These are phyloP conservation scores for Darevskia mixta DNA, from an alignment of 2,797 vertebrate genomes.

Conservation along the genomic window DNA sequence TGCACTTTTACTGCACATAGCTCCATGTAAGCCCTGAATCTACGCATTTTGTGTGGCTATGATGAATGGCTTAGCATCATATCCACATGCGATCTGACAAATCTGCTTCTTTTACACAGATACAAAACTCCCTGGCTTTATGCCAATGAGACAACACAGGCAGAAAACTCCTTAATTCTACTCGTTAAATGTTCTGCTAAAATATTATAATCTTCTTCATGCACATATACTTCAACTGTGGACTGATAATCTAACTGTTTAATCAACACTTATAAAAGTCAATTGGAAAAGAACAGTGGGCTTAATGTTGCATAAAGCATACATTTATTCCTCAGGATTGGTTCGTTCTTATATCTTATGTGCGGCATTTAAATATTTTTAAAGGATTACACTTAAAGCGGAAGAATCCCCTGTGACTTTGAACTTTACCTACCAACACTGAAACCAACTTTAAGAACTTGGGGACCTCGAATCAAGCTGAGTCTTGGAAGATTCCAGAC, in stretches of 20 bases:
- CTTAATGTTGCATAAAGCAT: background rate
- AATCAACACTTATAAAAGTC: constrained; percentile 12
- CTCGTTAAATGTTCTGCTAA: background rate
- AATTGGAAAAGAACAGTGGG: background rate
- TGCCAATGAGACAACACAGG: background rate
- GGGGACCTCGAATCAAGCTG: background rate
- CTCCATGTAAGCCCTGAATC: background rate
- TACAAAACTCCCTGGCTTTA: background rate
- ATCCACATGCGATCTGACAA: background rate
- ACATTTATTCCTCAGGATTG: background rate
- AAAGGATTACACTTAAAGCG: background rate
- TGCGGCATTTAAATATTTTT: background rate
- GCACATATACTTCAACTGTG: background rate
- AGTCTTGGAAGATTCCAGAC: background rate
- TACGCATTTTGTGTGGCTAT: too few species aligned
- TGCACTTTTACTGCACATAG: background rate
- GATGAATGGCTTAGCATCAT: background rate
- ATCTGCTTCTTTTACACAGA: background rate
- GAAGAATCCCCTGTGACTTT: background rate
- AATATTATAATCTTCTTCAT: background rate
- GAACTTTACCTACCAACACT: background rate
- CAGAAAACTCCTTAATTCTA: background rate
- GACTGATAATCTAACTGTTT: background rate
- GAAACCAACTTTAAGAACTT: background rate
- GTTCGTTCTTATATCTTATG: background rate